phyloP scores from a whole-genome alignment of 2,888 invertebrate species.

The Hemaris fuciformis region DNA sequence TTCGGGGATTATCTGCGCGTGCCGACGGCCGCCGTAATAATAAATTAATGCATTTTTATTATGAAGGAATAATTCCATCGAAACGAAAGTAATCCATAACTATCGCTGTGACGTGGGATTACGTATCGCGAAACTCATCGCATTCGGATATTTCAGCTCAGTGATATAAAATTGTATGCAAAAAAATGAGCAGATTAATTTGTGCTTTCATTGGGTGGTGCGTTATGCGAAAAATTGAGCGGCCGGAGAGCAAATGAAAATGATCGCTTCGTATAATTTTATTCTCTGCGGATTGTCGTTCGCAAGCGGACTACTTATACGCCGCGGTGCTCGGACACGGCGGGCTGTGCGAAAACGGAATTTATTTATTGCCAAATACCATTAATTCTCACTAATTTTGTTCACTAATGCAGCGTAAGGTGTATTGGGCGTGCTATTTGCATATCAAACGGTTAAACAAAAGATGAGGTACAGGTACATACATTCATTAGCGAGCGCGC shows the following conservation, averaged over 20 bases:
- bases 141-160: slow-evolving; percentile 71
- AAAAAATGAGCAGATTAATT: slow-evolving; percentile 81
- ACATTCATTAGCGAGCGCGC: slow-evolving; percentile 17
- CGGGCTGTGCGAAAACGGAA: slow-evolving; percentile 25
- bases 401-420: slow-evolving; percentile 25
- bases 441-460: slow-evolving; percentile 28
- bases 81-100: slow-evolving; percentile 71
- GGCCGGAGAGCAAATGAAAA: slow-evolving; percentile 72
- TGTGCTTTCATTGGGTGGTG: slow-evolving; percentile 76
- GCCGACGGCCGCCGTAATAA: slow-evolving; percentile 32
- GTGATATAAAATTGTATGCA: slow-evolving; percentile 78
- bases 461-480: slow-evolving; percentile 21
- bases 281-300: slow-evolving; percentile 60
- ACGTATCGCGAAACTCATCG: slow-evolving; percentile 61
- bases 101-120: slow-evolving; percentile 71
- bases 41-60: slow-evolving; percentile 54
- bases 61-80: slow-evolving; percentile 68
- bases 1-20: slow-evolving; percentile 47
- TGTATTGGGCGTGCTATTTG: slow-evolving; percentile 21
- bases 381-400: slow-evolving; percentile 17
- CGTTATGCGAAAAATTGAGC: slow-evolving; percentile 80
- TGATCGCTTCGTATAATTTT: slow-evolving; percentile 69
- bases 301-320: slow-evolving; percentile 28
- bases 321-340: slow-evolving; percentile 6
- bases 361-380: slow-evolving; percentile 17